A percentile compares a stretch with the other conserved stretches of the same genome.
phyloP scores from a whole-genome alignment of 2,797 vertebrate genomes.

The Neosilurus mollespiculum region DNA sequence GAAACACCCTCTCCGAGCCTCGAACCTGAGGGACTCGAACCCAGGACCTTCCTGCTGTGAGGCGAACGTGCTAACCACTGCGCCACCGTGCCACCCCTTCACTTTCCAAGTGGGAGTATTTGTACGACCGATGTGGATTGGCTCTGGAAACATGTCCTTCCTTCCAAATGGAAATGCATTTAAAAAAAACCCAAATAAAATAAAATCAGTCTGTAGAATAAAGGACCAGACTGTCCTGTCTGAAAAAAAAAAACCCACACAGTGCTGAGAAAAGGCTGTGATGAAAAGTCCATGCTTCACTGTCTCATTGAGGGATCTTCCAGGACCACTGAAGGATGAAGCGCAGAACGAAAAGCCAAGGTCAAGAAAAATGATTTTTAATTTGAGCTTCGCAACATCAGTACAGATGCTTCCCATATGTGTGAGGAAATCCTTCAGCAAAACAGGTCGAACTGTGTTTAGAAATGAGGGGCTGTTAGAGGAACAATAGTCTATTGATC shows the following conservation, averaged over 20 bases:
- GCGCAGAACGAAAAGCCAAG: background rate
- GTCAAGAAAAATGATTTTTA: constrained; percentile 28
- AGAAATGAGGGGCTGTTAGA: constrained; percentile 1
- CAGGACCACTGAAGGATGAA: constrained; percentile 12
- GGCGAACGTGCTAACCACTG: too few species aligned
- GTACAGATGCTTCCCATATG: constrained; percentile 19
- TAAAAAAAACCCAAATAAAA: background rate
- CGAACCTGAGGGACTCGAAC: too few species aligned
- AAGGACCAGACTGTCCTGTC: background rate
- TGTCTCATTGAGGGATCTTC: constrained; percentile 18
- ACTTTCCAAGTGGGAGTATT: background rate
- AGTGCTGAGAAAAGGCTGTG: constrained; percentile 7
- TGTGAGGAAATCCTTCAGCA: constrained; percentile 10
- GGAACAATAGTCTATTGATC: constrained; percentile 39
- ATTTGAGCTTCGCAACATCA: constrained; percentile 4
- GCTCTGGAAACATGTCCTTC: background rate
- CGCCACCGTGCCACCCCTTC: too few species aligned
- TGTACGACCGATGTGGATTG: background rate
- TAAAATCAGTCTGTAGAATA: too few species aligned
- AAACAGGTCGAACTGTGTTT: background rate
- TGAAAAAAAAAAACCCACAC: background rate
- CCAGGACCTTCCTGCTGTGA: too few species aligned
- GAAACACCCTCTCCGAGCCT: too few species aligned
- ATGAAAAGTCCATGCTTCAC: constrained; percentile 24
- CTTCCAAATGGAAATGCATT: background rate